Evolutionary conservation across 2,797 vertebrate genomes (phyloP), one percentile per base, ranked within the genome.

Genomic region (Naso thynnoides): DNA sequence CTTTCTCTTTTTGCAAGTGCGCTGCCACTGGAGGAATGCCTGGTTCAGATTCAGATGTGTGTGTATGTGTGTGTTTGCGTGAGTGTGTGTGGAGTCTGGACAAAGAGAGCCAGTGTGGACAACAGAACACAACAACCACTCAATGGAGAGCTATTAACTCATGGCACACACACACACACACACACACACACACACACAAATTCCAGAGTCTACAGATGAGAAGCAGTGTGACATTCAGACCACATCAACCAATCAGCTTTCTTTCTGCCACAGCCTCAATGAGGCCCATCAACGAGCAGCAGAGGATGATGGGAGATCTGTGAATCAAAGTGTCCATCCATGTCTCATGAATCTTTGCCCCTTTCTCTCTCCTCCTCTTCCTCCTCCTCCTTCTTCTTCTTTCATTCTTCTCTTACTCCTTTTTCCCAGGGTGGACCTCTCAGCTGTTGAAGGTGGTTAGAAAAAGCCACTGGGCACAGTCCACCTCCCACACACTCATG

Each of bases 51-150:
- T 85, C 74, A 76, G 41, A 65, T 78, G 70, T 65, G 70, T 70
- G 69, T 81, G 67, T 68, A 23, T 63, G 23, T 15, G 24, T 45
- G 63, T 60, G 42, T 53, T 29, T 41, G 57, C 39, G 45, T 50
- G 67, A 44, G 56, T 70, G 82, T 76, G 62, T 62, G 47, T 42
- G 3, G 21, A 33, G 55, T 76, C 60, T 8, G 68, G 68, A 95
- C 93, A 95, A 95, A 95, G 93, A 86, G 70, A 73, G 55, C 71
- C 90, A 93, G 86, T 95, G 93, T 94, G 88, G 81, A 93, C 89
- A 77, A 77, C 85, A 66, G 76, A 84, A 89, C 77, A 89, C 83
- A 92, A 94, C 91, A 85, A 78, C 86, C 89, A 68, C 84, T 93
- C 88, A 79, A 88, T 88, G 86, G 86, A 91, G 39, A 73, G 89